phyloP scores from a whole-genome alignment of 1,140 invertebrate species.

The Neoseiulus cucumeris region DNA sequence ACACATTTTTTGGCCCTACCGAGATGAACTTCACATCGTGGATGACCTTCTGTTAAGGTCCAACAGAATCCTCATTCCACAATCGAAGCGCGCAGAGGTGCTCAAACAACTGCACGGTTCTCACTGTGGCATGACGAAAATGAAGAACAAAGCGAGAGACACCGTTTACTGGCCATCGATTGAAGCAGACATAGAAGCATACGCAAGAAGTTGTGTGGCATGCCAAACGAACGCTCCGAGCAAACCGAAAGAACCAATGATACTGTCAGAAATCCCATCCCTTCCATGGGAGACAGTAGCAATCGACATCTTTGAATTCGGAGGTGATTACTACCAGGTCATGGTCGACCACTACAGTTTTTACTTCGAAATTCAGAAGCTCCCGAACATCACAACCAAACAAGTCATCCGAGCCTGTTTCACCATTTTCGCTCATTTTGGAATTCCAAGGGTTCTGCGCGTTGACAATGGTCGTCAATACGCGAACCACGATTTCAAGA shows the following conservation, averaged over 20 bases:
- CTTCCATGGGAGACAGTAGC: constrained; percentile 23
- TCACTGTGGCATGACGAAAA: constrained; percentile 22
- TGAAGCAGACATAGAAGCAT: constrained; percentile 21
- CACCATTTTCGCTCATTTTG: constrained; percentile 24
- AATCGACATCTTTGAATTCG: constrained; percentile 23
- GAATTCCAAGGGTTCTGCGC: constrained; percentile 26
- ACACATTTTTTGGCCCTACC: constrained; percentile 6
- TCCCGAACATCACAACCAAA: constrained; percentile 16
- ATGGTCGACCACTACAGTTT: constrained; percentile 21
- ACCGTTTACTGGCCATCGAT: constrained; percentile 25
- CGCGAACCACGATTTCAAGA: constrained; percentile 25
- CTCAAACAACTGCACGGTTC: constrained; percentile 21
- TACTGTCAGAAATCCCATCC: constrained; percentile 14
- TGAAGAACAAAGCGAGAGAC: constrained; percentile 23
- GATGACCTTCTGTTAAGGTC: constrained; percentile 4
- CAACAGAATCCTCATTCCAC: constrained; percentile 20
- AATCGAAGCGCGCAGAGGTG: constrained; percentile 15
- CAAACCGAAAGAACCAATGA: too few relatives aligned
- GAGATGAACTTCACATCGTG: constrained; percentile 10
- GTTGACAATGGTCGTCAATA: constrained; percentile 30
- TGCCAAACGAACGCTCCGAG: too few relatives aligned
- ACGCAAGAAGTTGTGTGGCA: too few relatives aligned
- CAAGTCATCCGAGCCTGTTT: constrained; percentile 20
- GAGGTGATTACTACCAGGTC: constrained; percentile 17
- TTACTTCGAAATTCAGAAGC: constrained; percentile 22